Evolutionary conservation across 2,888 invertebrate species (phyloP).

Genomic region (Drosophila fungiperda): DNA sequence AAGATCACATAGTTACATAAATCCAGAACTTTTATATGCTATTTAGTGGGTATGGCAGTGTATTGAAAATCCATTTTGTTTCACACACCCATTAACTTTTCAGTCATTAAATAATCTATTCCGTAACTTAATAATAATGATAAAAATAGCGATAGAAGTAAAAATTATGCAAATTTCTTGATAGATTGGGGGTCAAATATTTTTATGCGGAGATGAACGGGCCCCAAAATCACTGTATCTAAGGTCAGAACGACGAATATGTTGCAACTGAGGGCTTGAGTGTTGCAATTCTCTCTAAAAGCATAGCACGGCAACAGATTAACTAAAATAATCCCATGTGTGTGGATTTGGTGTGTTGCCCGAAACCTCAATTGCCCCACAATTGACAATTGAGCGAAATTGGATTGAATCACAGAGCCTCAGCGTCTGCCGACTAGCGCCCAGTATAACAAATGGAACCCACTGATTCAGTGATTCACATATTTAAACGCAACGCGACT

Average conservation of each 20-base stretch:
- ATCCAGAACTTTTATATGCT: not conserved
- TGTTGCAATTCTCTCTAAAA: conserved; percentile 54
- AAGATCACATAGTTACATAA: not conserved
- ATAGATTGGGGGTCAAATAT: conserved; percentile 39
- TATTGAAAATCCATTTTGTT: not conserved
- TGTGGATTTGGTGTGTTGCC: conserved; percentile 44
- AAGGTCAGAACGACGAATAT: conserved; percentile 33
- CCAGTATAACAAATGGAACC: conserved; percentile 45
- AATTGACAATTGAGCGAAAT: conserved; percentile 78
- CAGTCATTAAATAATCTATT: not conserved
- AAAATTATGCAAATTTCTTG: conserved; percentile 25
- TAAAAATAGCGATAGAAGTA: not conserved
- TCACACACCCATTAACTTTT: conserved; percentile 5
- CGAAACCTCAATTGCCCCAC: conserved; percentile 73
- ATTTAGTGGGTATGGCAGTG: not conserved
- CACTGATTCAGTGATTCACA: conserved; percentile 52
- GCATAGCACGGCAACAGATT: conserved; percentile 43
- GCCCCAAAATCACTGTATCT: conserved; percentile 14
- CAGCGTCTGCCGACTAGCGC: conserved; percentile 34
- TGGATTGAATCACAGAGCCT: conserved; percentile 67
- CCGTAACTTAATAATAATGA: conserved; percentile 4
- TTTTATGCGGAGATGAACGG: conserved; percentile 21
- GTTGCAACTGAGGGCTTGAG: conserved; percentile 46
- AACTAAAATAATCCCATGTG: conserved; percentile 59
- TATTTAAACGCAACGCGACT: conserved; percentile 30